phyloP scores from a whole-genome alignment of 2,113 vertebrate species.

The Fukomys damarensis region DNA sequence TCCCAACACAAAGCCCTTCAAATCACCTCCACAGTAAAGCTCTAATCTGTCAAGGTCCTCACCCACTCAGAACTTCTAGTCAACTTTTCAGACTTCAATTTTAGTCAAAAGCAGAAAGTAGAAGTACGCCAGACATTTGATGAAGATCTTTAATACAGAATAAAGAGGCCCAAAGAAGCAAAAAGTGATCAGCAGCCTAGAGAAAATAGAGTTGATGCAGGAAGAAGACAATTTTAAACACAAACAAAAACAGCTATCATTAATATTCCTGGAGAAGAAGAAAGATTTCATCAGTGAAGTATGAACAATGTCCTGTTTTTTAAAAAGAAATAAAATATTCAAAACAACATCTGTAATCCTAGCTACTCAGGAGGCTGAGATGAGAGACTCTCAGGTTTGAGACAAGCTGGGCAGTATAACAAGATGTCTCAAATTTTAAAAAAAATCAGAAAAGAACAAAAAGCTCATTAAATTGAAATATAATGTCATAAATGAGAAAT shows the following conservation, averaged over 20 bases:
- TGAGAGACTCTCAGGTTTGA: background rate
- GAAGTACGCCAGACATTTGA: background rate
- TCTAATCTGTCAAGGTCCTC: background rate
- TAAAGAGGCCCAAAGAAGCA: background rate
- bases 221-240: background rate
- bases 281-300: background rate
- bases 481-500: background rate
- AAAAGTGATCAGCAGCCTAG: background rate
- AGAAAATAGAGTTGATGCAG: background rate
- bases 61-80: background rate
- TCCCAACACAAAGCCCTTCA: background rate
- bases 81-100: background rate
- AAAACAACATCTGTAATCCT: background rate
- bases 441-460: background rate
- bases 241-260: background rate
- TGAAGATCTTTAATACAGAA: background rate
- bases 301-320: background rate
- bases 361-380: background rate
- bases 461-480: background rate
- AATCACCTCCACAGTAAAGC: background rate
- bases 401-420: background rate
- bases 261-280: background rate
- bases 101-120: background rate
- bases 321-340: background rate
- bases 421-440: background rate